Conservation (phyloP, 1,140 invertebrate genomes). For the Pseudomyrmex pallidus region DNA sequence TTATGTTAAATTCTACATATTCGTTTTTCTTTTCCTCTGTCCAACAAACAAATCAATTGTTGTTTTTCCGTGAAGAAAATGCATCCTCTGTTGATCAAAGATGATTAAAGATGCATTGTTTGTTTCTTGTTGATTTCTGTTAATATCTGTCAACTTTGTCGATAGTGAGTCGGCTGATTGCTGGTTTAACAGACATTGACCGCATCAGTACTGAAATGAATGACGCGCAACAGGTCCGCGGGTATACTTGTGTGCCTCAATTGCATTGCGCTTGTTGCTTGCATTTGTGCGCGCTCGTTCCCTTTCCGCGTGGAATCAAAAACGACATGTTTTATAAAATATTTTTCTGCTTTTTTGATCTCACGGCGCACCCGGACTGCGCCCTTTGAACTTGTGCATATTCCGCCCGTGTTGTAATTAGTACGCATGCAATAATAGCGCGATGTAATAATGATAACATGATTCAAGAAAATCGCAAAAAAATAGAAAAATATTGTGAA, state of each 20-base stretch:
- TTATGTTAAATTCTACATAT: no score
- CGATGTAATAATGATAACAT: neutral
- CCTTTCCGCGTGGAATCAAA: slow-evolving; percentile 41
- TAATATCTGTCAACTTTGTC: slow-evolving; percentile 70
- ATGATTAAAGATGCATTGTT: slow-evolving; percentile 56
- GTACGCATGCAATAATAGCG: neutral
- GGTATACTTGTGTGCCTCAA: slow-evolving; percentile 75
- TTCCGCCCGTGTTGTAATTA: neutral
- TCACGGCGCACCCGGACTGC: neutral
- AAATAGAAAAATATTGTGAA: neutral
- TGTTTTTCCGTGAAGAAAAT: slow-evolving; percentile 37
- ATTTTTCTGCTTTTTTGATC: slow-evolving; percentile 57
- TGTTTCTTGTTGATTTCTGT: slow-evolving; percentile 55
- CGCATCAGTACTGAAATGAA: slow-evolving; percentile 81
- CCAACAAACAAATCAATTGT: slow-evolving; percentile 14
- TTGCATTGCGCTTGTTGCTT: slow-evolving; percentile 68
- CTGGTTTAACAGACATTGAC: slow-evolving; percentile 75
- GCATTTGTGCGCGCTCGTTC: slow-evolving; percentile 67
- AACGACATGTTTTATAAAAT: slow-evolving; percentile 54
- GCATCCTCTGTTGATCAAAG: slow-evolving; percentile 21
- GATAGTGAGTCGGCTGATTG: slow-evolving; percentile 68
- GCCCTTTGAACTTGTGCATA: neutral
- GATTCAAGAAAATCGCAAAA: slow-evolving; percentile 15
- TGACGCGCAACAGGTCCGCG: slow-evolving; percentile 80
- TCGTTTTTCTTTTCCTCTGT: no score